Evolutionary conservation across 2,888 invertebrate genomes (phyloP), one percentile per base, ranked within the genome.

Genomic region (Coelogynopora nodosa): DNA sequence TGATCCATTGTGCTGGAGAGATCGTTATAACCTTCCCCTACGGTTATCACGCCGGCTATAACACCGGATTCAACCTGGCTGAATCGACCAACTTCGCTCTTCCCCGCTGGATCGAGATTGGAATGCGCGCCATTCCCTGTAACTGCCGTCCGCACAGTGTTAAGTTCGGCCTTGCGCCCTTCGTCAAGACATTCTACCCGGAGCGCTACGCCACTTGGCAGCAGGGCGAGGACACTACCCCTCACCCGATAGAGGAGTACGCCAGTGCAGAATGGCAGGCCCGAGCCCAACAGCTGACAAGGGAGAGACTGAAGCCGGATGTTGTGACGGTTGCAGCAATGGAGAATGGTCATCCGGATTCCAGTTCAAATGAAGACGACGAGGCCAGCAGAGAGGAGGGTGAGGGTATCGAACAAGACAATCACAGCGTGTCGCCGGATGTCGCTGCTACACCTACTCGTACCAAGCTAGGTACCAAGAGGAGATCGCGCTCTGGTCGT

Each of bases 21-120:
- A 97, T 99, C 89, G 98, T 99, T 95, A 97, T 99, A 74, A 99
- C 99, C 0, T 99, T 99, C 92, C 99, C 99, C 0, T 97, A 95
- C 92, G 98, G 98, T 0, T 99, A 99, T 91, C 99, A 99, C 92
- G 96, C 98, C 88, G 95, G 99, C 0, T 99, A 97, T 91, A 99
- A 99, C 92, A 96, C 97, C 91, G 99, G 99, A 0, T 99, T 97
- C 91, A 99, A 99, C 91, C 95, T 97, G 91, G 99, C 99, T 0
- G 99, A 99, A 92, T 97, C 98, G 0, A 99, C 99, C 0, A 99
- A 99, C 93, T 99, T 99, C 93, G 99, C 99, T 0, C 95, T 96
- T 86, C 95, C 95, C 0, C 93, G 99, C 88, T 99, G 99, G 99
- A 95, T 99, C 13, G 99, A 99, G 91, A 99, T 97, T 92, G 99